Evolutionary conservation across 2,113 vertebrate genomes (phyloP), one percentile per base, ranked within the genome.

Genomic region (Gnathonemus echidnorhynchus): DNA sequence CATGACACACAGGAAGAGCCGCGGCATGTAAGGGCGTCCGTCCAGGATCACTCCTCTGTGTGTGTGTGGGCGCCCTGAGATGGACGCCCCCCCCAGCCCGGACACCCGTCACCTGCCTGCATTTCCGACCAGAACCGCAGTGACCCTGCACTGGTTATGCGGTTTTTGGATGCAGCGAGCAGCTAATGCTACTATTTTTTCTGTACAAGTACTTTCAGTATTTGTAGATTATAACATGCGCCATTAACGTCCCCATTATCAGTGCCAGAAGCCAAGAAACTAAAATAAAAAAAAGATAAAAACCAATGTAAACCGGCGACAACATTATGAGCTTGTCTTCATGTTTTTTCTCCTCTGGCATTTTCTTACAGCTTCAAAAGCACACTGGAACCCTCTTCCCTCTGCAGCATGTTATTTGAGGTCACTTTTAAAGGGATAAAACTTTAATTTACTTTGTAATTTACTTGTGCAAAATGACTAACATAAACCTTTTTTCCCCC

Each of bases 351-450:
- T 19, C 70, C 66, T 31, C 27, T 74, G 39, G 15, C 11, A 45
- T 46, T 11, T 24, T 27, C 19, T 48, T 46, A 46, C 19, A 42
- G 45, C 83, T 48, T 85, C 39, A 85, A 48, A 85, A 85, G 83
- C 42, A 24, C 19, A 10, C 39, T 42, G 21, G 9, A 84, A n/a
- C 21, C 5, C 45, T 24, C 83, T 46, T 24, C 45, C 83, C 45
- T 48, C 17, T 48, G 21, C 83, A 85, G 42, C 21, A 48, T n/a
- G 19, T 13, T 85, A 48, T 85, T 85, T 85, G 17, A 46, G 83
- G 83, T 85, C 42, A 85, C 46, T 45, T 85, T 85, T 85, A 85
- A 85, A n/a, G 83, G 83, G 24, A 46, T 85, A 85, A 85, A 85
- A 85, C 83, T 48, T 48, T 46, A 24, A 80, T 80, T 80, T 42